Percentiles rank a stretch among this genome's conserved stretches.
Conservation (phyloP, 1,140 invertebrate genomes). For the Oedothorax gibbosus region DNA sequence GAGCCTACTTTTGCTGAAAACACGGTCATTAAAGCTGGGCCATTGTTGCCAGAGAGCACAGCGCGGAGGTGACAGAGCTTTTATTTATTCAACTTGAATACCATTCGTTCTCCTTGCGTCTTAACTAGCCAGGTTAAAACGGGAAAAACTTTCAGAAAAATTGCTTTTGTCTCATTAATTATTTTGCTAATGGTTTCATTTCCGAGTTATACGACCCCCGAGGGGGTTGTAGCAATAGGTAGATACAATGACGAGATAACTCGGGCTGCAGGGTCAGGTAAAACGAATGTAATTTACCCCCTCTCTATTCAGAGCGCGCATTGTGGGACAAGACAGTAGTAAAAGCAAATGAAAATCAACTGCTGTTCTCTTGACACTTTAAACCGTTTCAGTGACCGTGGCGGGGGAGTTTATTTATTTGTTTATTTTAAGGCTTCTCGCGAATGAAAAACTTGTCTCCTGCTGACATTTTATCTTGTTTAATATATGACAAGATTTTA, state of each 20-base stretch:
- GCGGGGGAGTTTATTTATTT: constrained; percentile 45
- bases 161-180: constrained; percentile 51
- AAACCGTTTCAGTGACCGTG: constrained; percentile 29
- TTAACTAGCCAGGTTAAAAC: constrained; percentile 27
- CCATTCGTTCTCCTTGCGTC: not conserved
- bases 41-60: too few species aligned
- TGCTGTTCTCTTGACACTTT: constrained; percentile 51
- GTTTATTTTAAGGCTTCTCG: constrained; percentile 33
- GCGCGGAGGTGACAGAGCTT: too few species aligned
- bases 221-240: constrained; percentile 42
- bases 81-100: not conserved
- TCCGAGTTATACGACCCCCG: constrained; percentile 28
- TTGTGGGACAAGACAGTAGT: constrained; percentile 25
- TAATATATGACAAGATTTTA: constrained; percentile 57
- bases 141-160: constrained; percentile 29
- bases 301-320: constrained; percentile 11
- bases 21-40: too few species aligned
- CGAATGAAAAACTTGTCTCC: constrained; percentile 52
- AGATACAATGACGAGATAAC: constrained; percentile 35
- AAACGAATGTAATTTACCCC: constrained; percentile 44
- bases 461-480: constrained; percentile 56
- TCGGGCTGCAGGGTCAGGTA: constrained; percentile 1
- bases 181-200: constrained; percentile 49
- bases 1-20: too few species aligned
- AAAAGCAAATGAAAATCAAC: constrained; percentile 57